These are phyloP conservation scores for Halocynthia aurantium DNA, from an alignment of 23 tunicate genomes.

Conservation along the genomic window DNA sequence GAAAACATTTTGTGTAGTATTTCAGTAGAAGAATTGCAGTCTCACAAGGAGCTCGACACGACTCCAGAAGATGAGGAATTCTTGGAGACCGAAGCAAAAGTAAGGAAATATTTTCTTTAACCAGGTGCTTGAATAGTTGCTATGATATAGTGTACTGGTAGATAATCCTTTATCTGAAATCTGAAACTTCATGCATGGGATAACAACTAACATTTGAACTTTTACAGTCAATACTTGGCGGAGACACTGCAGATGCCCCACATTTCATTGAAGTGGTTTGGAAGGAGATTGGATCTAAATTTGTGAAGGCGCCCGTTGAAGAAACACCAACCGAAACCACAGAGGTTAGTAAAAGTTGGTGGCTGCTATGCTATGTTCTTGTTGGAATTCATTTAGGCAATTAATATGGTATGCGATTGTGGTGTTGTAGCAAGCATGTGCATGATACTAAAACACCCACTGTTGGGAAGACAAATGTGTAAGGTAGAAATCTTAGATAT, in stretches of 20 bases:
- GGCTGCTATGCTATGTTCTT: too few species aligned
- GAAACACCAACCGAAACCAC: neutral
- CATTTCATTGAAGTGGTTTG: conserved; percentile 15
- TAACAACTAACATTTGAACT: too few species aligned
- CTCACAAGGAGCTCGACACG: conserved; percentile 54
- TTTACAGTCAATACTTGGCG: conserved; percentile 8
- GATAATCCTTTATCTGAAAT: too few species aligned
- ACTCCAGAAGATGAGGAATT: conserved; percentile 38
- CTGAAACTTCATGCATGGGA: too few species aligned
- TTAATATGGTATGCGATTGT: too few species aligned
- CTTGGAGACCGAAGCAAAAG: conserved; percentile 45
- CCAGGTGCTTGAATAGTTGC: neutral
- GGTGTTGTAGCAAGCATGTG: too few species aligned
- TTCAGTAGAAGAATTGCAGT: conserved; percentile 31
- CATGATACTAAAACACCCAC: too few species aligned
- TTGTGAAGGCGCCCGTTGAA: neutral
- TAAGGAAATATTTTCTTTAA: neutral
- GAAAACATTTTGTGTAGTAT: neutral
- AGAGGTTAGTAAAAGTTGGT: too few species aligned
- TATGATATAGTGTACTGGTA: too few species aligned
- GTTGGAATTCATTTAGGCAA: too few species aligned
- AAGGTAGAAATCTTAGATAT: too few species aligned
- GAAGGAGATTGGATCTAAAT: neutral
- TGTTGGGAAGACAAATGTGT: too few species aligned
- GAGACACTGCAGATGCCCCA: conserved; percentile 15